Evolutionary conservation across 1,140 invertebrate species (phyloP).

Genomic region (Saccostrea glomerata): DNA sequence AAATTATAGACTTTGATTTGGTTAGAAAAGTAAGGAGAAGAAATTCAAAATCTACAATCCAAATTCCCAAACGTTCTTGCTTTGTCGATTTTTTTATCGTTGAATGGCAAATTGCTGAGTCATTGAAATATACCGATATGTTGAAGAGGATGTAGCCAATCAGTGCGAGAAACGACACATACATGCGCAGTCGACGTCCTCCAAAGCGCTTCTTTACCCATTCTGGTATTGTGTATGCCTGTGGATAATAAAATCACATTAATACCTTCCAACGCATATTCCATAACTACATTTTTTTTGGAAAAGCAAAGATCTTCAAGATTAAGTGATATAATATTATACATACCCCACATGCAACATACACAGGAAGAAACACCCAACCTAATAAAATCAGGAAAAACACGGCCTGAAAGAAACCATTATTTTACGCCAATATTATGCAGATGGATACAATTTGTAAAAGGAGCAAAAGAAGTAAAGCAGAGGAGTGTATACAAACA

Average conservation of each 20-base stretch:
- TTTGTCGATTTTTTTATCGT: neutral
- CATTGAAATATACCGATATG: conserved; percentile 80
- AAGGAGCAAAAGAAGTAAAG: neutral
- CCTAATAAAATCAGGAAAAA: conserved; percentile 78
- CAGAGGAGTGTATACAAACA: neutral
- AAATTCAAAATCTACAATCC: too few species aligned
- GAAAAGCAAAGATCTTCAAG: neutral
- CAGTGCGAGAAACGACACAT: conserved; percentile 81
- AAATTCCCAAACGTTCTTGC: too few species aligned
- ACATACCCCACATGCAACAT: conserved; percentile 80
- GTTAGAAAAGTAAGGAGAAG: neutral
- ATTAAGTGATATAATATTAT: neutral
- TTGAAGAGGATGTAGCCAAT: conserved; percentile 83
- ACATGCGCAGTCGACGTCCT: conserved; percentile 81
- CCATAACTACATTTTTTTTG: too few species aligned
- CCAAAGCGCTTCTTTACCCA: conserved; percentile 83
- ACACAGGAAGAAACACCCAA: conserved; percentile 83
- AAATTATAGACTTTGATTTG: neutral
- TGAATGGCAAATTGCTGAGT: neutral
- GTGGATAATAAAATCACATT: conserved; percentile 1
- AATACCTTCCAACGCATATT: too few species aligned
- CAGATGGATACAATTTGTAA: neutral
- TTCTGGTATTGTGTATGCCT: conserved; percentile 83
- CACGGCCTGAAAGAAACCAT: conserved; percentile 61
- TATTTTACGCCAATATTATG: neutral